A percentile compares a stretch with the other conserved stretches of the same genome.
These are phyloP conservation scores for Onychomys arenicola DNA, from an alignment of 2,797 vertebrate genomes.

Conservation along the genomic window DNA sequence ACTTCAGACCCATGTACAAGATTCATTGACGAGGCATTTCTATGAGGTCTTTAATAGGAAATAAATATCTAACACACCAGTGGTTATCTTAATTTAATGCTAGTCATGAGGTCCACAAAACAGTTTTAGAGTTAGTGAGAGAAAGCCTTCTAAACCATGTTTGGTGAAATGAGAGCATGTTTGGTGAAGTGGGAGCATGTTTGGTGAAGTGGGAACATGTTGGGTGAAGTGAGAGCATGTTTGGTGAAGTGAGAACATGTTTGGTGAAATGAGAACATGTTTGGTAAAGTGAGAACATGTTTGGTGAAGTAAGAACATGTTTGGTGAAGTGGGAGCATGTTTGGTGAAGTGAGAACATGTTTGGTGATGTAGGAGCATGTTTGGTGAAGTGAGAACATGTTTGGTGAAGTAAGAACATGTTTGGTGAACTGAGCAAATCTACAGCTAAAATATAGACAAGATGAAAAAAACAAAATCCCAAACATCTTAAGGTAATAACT, in stretches of 20 bases:
- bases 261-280: neutral
- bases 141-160: neutral
- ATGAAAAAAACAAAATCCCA: neutral
- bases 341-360: neutral
- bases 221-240: neutral
- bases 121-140: neutral
- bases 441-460: neutral
- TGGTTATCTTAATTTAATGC: conserved; percentile 4
- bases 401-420: neutral
- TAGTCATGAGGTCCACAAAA: neutral
- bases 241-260: neutral
- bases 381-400: neutral
- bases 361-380: neutral
- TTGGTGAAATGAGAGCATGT: neutral
- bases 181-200: neutral
- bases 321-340: neutral
- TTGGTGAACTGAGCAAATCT: neutral
- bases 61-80: neutral
- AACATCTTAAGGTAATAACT: neutral
- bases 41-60: neutral
- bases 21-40: neutral
- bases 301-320: too few species aligned
- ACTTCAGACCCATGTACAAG: neutral
- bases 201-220: neutral
- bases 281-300: neutral